Evolutionary conservation across 2,113 vertebrate genomes (phyloP), one percentile per base, ranked within the genome.

Genomic region (Irena cyanogastra): DNA sequence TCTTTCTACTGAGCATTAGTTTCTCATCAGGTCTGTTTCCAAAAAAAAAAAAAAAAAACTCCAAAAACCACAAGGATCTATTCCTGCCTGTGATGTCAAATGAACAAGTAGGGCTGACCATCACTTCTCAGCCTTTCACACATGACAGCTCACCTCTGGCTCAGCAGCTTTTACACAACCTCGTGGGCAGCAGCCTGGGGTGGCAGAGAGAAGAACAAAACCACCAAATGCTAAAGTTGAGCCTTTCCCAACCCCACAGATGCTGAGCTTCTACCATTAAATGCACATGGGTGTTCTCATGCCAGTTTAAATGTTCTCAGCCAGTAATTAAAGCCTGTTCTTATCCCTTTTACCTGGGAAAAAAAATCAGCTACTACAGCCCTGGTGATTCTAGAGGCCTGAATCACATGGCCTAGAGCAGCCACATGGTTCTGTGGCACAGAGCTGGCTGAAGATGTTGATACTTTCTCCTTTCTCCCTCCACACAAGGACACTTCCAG

Each of bases 211-310:
- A 41, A 82, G 15, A 28, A n/a, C 3, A 26, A 45, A 35, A 71
- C n/a, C 21, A 60, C 11, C 45, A 78, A 41, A 56, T 5, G 7
- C 24, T n/a, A 13, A 59, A 59, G 11, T 0, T 26, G 30, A 70
- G 6, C 31, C 22, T 78, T 31, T 79, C 22, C 39, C 47, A 50
- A 2, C 1, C 19, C 49, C 9, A 11, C 0, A 22, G 26, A 5
- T 53, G 21, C 41, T 2, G 5, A 56, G 16, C 9, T 64, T 44
- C 74, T 50, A 17, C 27, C 11, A n/a, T 65, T 39, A 84, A 70
- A 27, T 4, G 11, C 27, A 30, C 1, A 9, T 26, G 17, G 9
- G 47, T 30, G 13, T 24, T 72, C 45, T 65, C 15, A 61, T 33
- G 35, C 21, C 4, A 2, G 9, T 71, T 91, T 27, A 78, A 85